Conservation (phyloP, 1,140 invertebrate species). For the Rhyacophila brunnea region DNA sequence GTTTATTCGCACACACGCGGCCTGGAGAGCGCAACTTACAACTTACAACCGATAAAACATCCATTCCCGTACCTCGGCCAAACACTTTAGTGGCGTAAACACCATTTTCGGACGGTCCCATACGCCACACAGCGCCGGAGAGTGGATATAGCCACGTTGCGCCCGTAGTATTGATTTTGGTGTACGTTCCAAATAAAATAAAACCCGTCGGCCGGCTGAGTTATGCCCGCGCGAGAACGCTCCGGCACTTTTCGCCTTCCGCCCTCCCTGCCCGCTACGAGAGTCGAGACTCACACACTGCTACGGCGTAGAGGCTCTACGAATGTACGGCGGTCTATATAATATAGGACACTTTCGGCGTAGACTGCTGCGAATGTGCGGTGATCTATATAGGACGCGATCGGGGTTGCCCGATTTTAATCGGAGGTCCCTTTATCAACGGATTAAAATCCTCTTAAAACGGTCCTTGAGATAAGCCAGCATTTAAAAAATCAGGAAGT, state of each 20-base stretch:
- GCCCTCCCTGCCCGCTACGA: background rate
- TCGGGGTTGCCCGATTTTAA: too few relatives aligned
- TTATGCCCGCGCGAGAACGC: slow-evolving; percentile 33
- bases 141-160: background rate
- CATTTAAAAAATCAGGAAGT: too few relatives aligned
- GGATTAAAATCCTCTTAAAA: too few relatives aligned
- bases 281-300: background rate
- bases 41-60: slow-evolving; percentile 12
- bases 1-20: background rate
- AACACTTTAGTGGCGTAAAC: slow-evolving; percentile 23
- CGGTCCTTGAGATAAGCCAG: too few relatives aligned
- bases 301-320: background rate
- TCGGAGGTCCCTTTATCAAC: too few relatives aligned
- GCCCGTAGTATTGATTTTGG: slow-evolving; percentile 34
- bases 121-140: background rate
- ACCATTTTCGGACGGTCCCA: slow-evolving; percentile 21
- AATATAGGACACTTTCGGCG: background rate
- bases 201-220: slow-evolving; percentile 34
- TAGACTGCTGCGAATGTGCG: background rate
- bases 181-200: slow-evolving; percentile 34
- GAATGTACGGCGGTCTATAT: too few relatives aligned
- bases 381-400: too few relatives aligned
- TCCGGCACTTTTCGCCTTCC: slow-evolving; percentile 32
- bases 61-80: too few relatives aligned
- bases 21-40: slow-evolving; percentile 6